Percentiles rank a stretch among this genome's conserved stretches.
Conservation (phyloP, 2,113 vertebrate genomes). For the Vicugna pacos region DNA sequence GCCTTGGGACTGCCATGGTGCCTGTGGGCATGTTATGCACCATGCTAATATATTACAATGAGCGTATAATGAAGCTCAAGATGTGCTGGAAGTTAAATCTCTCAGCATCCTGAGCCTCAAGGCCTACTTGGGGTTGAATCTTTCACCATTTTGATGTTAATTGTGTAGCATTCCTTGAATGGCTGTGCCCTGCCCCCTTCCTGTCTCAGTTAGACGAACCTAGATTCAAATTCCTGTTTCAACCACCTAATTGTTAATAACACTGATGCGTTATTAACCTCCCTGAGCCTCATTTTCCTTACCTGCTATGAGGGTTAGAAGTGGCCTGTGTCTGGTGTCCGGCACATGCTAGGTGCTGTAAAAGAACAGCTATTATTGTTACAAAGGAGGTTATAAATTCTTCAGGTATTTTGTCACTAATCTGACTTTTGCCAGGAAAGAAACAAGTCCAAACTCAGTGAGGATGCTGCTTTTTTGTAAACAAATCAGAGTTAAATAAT, state of each 20-base stretch:
- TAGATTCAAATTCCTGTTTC: constrained; percentile 15
- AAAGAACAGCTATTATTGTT: neutral
- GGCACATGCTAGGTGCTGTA: neutral
- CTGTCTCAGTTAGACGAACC: neutral
- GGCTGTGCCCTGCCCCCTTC: no score
- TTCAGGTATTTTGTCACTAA: constrained; percentile 30
- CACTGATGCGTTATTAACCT: neutral
- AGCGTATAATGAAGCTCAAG: no score
- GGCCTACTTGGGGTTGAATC: no score
- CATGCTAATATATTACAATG: no score
- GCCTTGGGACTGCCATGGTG: no score
- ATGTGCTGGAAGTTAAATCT: no score
- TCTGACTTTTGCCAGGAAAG: constrained; percentile 44
- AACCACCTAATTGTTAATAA: neutral
- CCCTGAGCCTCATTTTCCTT: neutral
- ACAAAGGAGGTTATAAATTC: neutral
- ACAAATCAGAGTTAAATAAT: neutral
- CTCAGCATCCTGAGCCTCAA: no score
- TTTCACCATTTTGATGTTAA: no score
- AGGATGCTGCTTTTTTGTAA: constrained; percentile 27
- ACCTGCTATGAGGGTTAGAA: neutral
- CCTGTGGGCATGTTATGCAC: no score
- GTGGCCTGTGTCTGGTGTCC: neutral
- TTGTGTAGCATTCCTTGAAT: no score
- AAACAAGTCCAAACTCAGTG: neutral